phyloP scores from a whole-genome alignment of 2,113 vertebrate species.

The Electrona antarctica region DNA sequence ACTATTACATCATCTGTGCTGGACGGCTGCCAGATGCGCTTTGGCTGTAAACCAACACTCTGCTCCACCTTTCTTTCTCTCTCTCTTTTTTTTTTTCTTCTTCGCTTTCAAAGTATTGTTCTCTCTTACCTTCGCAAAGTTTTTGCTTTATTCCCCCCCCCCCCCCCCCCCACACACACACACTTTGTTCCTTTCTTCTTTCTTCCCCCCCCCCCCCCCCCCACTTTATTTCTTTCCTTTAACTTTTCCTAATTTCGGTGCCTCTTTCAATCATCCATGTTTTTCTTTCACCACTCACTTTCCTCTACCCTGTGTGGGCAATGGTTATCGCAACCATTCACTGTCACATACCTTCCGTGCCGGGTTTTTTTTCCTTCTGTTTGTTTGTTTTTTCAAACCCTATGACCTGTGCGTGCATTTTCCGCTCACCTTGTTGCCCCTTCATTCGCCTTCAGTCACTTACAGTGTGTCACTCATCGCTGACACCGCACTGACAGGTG shows the following conservation, averaged over 20 bases:
- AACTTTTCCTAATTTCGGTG: too few relatives aligned
- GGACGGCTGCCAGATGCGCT: slow-evolving; percentile 60
- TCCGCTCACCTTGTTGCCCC: background rate
- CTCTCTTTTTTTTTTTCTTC: slow-evolving; percentile 25
- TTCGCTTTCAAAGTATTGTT: slow-evolving; percentile 18
- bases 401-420: background rate
- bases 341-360: background rate
- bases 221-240: too few relatives aligned
- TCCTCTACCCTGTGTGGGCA: background rate
- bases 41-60: slow-evolving; percentile 55
- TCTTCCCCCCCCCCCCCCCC: too few relatives aligned
- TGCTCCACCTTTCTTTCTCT: slow-evolving; percentile 18
- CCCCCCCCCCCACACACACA: too few relatives aligned
- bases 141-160: background rate
- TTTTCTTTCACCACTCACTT: background rate
- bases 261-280: too few relatives aligned
- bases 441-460: slow-evolving; percentile 19
- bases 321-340: slow-evolving; percentile 5
- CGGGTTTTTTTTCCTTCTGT: background rate
- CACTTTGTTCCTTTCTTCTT: too few relatives aligned
- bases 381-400: background rate
- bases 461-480: slow-evolving; percentile 41
- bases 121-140: background rate
- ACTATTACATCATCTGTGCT: slow-evolving; percentile 74
- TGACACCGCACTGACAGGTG: slow-evolving; percentile 41